Percentiles rank a stretch among this genome's conserved stretches.
Conservation (phyloP, 2,888 invertebrate genomes). For the Orchesella flavescens region DNA sequence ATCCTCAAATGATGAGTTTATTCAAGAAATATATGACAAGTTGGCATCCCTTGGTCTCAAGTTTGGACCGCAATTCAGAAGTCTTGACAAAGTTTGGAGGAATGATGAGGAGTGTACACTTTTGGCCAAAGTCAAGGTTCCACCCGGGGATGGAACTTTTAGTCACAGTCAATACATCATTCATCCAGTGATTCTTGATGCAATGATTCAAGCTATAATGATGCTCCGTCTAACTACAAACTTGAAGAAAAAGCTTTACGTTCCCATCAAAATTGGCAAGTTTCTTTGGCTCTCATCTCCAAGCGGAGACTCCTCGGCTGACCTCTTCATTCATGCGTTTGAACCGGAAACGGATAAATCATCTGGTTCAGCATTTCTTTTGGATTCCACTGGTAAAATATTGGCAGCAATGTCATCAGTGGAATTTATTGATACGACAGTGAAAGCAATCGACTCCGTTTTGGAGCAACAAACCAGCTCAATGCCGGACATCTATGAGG, state of each 20-base stretch:
- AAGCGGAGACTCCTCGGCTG: not conserved
- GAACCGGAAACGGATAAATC: no score
- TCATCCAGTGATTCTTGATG: conserved; percentile 35
- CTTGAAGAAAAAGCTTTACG: not conserved
- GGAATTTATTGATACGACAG: conserved; percentile 6
- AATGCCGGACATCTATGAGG: not conserved
- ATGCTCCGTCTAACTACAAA: conserved; percentile 24
- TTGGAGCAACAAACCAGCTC: not conserved
- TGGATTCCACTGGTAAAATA: not conserved
- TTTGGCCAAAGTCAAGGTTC: conserved; percentile 34
- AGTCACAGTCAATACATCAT: not conserved
- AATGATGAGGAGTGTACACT: not conserved
- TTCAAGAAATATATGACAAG: conserved; percentile 39
- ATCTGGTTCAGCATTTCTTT: not conserved
- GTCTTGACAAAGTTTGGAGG: no score
- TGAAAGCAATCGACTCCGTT: not conserved
- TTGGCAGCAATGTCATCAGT: not conserved
- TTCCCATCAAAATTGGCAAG: conserved; percentile 29
- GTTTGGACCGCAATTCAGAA: conserved; percentile 11
- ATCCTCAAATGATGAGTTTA: not conserved
- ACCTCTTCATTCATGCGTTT: not conserved
- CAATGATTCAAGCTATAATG: conserved; percentile 3
- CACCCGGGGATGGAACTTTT: conserved; percentile 7
- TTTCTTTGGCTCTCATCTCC: conserved; percentile 13
- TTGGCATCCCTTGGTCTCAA: conserved; percentile 37